phyloP scores from a whole-genome alignment of 2,113 vertebrate species.

The Dicaeum eximium region DNA sequence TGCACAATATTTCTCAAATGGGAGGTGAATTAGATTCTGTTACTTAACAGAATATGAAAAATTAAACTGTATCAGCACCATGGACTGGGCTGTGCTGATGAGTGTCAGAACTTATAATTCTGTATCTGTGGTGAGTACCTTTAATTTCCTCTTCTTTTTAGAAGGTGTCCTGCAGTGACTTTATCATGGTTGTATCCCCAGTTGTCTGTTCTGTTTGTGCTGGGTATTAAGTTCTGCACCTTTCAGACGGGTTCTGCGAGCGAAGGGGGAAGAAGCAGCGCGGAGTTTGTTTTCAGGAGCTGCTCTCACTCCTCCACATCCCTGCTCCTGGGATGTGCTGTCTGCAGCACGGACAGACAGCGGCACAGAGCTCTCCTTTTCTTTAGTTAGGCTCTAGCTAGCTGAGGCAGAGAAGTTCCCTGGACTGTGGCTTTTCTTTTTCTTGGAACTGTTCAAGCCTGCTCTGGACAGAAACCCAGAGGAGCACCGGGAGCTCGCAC shows the following conservation, averaged over 20 bases:
- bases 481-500: neutral
- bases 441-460: neutral
- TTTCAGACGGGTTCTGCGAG: neutral
- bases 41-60: neutral
- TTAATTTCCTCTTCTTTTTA: neutral
- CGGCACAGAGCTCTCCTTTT: neutral
- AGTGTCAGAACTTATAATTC: neutral
- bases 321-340: neutral
- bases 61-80: neutral
- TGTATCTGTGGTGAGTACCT: neutral
- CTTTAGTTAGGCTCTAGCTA: neutral
- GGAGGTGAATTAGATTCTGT: neutral
- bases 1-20: neutral
- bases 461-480: neutral
- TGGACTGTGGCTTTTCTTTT: neutral
- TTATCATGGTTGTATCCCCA: neutral
- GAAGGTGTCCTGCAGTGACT: neutral
- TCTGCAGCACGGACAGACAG: neutral
- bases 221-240: neutral
- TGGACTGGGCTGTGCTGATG: neutral
- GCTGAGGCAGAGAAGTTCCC: neutral
- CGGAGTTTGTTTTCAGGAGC: neutral
- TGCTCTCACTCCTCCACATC: neutral
- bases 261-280: neutral
- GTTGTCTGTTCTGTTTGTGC: neutral